These are phyloP conservation scores for Carassius auratus DNA, from an alignment of 2,113 vertebrate genomes.

Conservation along the genomic window DNA sequence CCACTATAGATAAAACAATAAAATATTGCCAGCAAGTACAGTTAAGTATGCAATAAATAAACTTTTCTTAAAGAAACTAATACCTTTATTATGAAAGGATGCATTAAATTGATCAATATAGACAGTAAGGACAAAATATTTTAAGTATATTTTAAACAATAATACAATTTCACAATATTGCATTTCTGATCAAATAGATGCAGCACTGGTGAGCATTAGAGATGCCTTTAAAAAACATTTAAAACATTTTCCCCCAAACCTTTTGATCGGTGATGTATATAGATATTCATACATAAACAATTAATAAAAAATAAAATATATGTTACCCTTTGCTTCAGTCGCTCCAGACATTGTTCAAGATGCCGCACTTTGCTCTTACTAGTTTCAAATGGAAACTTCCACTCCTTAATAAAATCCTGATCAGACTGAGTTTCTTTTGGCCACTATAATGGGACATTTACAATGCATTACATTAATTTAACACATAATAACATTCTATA, in stretches of 20 bases:
- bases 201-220: background rate
- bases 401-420: constrained; percentile 80
- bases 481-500: background rate
- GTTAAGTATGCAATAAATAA: background rate
- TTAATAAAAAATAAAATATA: background rate
- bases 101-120: background rate
- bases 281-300: background rate
- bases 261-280: background rate
- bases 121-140: background rate
- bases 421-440: constrained; percentile 74
- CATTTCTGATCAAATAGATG: background rate
- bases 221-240: background rate
- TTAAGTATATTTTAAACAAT: background rate
- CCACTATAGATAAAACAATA: constrained; percentile 48
- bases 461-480: background rate
- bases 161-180: background rate
- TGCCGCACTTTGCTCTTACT: constrained; percentile 43
- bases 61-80: background rate
- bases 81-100: too few species aligned
- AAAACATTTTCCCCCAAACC: background rate
- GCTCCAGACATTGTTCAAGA: constrained; percentile 72
- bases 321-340: constrained; percentile 79
- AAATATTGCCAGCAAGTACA: background rate
- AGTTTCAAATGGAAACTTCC: constrained; percentile 70
- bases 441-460: constrained; percentile 65